These are phyloP conservation scores for Stomorhina lunata DNA, from an alignment of 2,888 invertebrate genomes.

Conservation along the genomic window DNA sequence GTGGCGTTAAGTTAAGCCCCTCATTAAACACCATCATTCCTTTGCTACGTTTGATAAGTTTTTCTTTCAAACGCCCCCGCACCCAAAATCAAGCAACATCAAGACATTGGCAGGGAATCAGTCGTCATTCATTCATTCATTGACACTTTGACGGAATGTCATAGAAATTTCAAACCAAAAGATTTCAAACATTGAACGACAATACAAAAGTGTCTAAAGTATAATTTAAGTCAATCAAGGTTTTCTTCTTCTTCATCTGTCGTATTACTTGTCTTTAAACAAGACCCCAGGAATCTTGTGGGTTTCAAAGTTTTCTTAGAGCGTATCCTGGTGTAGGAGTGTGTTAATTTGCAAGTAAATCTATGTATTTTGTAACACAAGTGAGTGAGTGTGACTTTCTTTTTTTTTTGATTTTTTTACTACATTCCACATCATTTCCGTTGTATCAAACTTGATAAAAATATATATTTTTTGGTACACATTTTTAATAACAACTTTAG, in stretches of 20 bases:
- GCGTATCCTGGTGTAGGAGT: background rate
- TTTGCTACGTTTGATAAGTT: conserved; percentile 23
- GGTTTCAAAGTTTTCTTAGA: no score
- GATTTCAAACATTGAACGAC: conserved; percentile 21
- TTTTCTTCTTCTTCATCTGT: background rate
- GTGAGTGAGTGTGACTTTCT: background rate
- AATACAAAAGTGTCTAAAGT: background rate
- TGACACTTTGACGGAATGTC: conserved; percentile 56
- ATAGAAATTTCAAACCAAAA: conserved; percentile 20
- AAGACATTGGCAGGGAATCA: conserved; percentile 13
- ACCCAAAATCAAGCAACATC: no score
- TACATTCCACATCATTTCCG: conserved; percentile 36
- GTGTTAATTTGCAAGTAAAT: background rate
- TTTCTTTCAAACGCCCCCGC: background rate
- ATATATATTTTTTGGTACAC: background rate
- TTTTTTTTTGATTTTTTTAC: background rate
- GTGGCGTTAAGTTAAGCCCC: conserved; percentile 55
- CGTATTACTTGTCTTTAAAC: background rate
- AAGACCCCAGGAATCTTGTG: background rate
- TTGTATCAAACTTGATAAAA: conserved; percentile 44
- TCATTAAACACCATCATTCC: conserved; percentile 55
- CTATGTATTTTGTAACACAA: background rate
- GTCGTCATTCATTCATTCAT: conserved; percentile 31
- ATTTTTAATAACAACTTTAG: conserved; percentile 24
- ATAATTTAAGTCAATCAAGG: conserved; percentile 49